A percentile compares a stretch with the other conserved stretches of the same genome.
phyloP scores from a whole-genome alignment of 2,113 vertebrate species.

The Chionodraco myersi region DNA sequence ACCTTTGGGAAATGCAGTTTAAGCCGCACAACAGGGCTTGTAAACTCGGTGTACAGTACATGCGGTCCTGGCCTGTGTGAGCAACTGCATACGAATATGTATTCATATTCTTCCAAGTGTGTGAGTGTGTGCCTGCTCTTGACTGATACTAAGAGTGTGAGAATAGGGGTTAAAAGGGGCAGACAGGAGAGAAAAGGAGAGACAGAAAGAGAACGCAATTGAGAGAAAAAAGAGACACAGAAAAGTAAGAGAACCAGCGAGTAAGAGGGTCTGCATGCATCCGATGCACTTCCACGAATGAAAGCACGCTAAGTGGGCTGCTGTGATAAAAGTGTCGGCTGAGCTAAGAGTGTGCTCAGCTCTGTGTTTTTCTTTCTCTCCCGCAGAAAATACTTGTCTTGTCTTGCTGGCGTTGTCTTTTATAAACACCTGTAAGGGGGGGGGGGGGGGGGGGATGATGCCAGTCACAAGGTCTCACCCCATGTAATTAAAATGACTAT shows the following conservation, averaged over 20 bases:
- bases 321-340: conserved; percentile 59
- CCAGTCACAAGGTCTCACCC: conserved; percentile 3
- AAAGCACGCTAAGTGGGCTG: conserved; percentile 51
- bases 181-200: conserved; percentile 16
- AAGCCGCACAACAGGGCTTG: conserved; percentile 55
- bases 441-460: neutral
- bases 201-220: conserved; percentile 9
- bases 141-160: neutral
- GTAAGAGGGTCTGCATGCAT: conserved; percentile 24
- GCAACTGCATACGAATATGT: conserved; percentile 29
- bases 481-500: conserved; percentile 61
- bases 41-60: conserved; percentile 26
- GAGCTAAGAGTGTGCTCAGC: conserved; percentile 53
- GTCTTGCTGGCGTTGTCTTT: conserved; percentile 31
- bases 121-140: conserved; percentile 22
- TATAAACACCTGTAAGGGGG: conserved; percentile 26
- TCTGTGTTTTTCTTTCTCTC: conserved; percentile 32
- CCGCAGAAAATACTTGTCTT: conserved; percentile 43
- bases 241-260: conserved; percentile 25
- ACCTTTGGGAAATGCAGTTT: conserved; percentile 63
- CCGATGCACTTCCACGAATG: conserved; percentile 47
- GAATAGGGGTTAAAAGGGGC: neutral
- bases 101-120: conserved; percentile 20
- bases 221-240: neutral
- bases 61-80: conserved; percentile 23